Base-by-base conservation (phyloP, 1,140 invertebrate genomes). In the Eufriesea mexicana region DNA sequence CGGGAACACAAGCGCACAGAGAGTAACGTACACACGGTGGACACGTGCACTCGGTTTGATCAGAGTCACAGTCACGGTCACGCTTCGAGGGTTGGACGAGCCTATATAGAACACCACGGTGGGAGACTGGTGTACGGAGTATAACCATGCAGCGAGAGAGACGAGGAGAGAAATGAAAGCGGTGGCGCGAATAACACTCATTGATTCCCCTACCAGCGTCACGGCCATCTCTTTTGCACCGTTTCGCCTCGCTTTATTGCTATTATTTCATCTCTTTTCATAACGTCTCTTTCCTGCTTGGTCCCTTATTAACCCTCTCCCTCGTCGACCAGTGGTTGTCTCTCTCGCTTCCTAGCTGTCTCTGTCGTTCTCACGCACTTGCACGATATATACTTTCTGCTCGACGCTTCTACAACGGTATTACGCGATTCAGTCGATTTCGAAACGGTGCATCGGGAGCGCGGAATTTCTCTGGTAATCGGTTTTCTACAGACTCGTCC, bases 31-130 rank as follows among this genome's bases (percentile, higher is more conserved):
- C 57, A 87, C 80, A 79, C 70, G 74, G 81, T 84, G 85, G 84
- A 89, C 87, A 84, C 77, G 87, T 86, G 87, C 87, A 86, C 84
- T 89, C 55, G 51, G 84, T 72, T 84, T 85, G 80, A 73, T 86
- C 90, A 86, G 90, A 92, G 91, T 92, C 91, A 92, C 90, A 92
- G 91, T 92, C 91, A 92, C 89, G 91, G 91, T 92, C 91, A 92
- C 90, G 91, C 91, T 92, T 90, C 81, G 87, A 91, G 91, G 91
- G 91, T 92, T 91, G 91, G 84, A 91, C 81, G 73, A 86, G 72
- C 78, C 81, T 86, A 84, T 87, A 81, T 79, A 86, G 79, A 76
- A 79, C 79, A 76, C 12, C 70, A 72, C 80, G 82, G 68, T 78
- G 77, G 82, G 83, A 76, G 82, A 75, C 25, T 45, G 25, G 75